phyloP scores from a whole-genome alignment of 1,140 invertebrate genomes.

The Megalopta genalis region DNA sequence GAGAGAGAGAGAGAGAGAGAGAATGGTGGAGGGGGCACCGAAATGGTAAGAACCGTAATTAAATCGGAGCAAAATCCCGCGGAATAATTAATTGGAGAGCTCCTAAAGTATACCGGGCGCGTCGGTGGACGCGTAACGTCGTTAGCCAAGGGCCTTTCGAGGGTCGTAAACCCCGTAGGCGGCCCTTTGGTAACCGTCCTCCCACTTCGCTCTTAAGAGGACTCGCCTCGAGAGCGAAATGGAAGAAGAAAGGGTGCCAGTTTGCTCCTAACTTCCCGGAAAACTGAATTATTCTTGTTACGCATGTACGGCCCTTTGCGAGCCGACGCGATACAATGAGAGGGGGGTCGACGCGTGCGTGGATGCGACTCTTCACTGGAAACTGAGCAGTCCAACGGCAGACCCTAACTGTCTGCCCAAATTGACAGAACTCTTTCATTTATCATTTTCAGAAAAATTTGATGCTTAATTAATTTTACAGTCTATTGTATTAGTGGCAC shows the following conservation, averaged over 20 bases:
- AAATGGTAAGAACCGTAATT: constrained; percentile 72
- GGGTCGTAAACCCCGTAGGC: constrained; percentile 66
- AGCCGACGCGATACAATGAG: not conserved
- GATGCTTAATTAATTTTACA: too few species aligned
- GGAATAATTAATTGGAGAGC: constrained; percentile 76
- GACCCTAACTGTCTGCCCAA: not conserved
- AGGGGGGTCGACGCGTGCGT: not conserved
- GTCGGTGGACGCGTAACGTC: constrained; percentile 72
- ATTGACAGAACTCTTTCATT: too few species aligned
- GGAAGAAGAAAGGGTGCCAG: constrained; percentile 63
- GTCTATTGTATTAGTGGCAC: too few species aligned
- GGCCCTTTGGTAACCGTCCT: constrained; percentile 60
- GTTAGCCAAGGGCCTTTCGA: constrained; percentile 69
- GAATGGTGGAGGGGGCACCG: constrained; percentile 35
- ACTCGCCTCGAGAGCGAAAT: constrained; percentile 58
- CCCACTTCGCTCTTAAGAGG: constrained; percentile 58
- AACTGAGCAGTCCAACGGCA: not conserved
- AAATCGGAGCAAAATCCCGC: constrained; percentile 73
- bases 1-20: constrained; percentile 22
- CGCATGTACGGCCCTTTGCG: constrained; percentile 28
- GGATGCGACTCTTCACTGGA: not conserved
- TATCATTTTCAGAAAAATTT: too few species aligned
- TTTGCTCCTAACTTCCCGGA: constrained; percentile 52
- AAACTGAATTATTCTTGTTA: constrained; percentile 62
- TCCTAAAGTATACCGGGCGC: constrained; percentile 71